Percentiles rank a stretch among this genome's conserved stretches.
These are phyloP conservation scores for Platorchestia sp. DNA, from an alignment of 1,140 invertebrate species.

Conservation along the genomic window DNA sequence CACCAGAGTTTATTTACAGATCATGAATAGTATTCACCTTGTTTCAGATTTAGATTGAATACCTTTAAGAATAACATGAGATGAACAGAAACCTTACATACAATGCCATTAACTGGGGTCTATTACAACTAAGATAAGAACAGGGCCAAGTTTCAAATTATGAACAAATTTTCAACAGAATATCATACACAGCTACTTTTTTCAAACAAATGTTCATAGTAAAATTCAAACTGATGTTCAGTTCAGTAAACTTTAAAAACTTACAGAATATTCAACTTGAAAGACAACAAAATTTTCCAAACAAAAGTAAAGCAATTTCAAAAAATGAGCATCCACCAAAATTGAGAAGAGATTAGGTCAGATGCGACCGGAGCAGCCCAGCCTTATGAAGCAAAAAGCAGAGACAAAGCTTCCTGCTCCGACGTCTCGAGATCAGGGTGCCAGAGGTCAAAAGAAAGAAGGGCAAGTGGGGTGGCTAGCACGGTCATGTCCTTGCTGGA, in stretches of 20 bases:
- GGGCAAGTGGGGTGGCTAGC: constrained; percentile 8
- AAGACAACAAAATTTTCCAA: too few species aligned
- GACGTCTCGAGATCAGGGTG: neutral
- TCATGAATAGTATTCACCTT: neutral
- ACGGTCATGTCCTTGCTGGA: constrained; percentile 41
- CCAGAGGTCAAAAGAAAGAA: constrained; percentile 16
- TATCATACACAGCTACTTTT: neutral
- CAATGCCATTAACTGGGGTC: too few species aligned
- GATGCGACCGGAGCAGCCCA: neutral
- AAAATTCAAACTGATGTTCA: neutral
- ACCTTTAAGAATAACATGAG: neutral
- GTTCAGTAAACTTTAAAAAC: neutral
- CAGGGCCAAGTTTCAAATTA: neutral
- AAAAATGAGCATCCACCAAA: neutral
- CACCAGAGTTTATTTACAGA: neutral
- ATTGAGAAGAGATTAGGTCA: neutral
- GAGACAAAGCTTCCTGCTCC: neutral
- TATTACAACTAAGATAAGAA: too few species aligned
- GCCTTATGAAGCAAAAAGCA: constrained; percentile 14
- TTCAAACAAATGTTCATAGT: neutral
- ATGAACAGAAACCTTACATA: too few species aligned
- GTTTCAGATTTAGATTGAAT: neutral
- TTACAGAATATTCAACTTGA: neutral
- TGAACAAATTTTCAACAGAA: neutral
- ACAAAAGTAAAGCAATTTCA: neutral